A percentile compares a stretch with the other conserved stretches of the same genome.
Conservation (phyloP, 1,140 invertebrate species). For the Drosophila sechellia region DNA sequence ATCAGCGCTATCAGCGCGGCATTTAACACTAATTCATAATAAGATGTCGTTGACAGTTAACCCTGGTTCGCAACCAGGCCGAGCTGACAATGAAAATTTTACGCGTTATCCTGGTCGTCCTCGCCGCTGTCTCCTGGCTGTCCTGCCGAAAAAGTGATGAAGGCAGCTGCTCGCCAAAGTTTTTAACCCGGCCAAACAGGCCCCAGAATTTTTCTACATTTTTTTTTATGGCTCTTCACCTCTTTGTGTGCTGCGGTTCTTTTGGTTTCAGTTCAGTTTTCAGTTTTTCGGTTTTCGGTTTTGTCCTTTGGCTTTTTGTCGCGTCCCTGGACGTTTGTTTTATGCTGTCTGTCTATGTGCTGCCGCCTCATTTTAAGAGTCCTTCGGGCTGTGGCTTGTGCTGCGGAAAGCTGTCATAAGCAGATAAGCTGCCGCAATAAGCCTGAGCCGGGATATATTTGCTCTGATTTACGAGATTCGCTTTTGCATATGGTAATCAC, state of each 20-base stretch:
- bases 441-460: constrained; percentile 82
- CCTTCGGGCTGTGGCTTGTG: constrained; percentile 21
- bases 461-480: constrained; percentile 83
- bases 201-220: constrained; percentile 35
- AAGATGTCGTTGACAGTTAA: constrained; percentile 83
- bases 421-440: constrained; percentile 84
- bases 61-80: constrained; percentile 57
- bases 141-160: constrained; percentile 62
- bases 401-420: constrained; percentile 84
- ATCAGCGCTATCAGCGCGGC: constrained; percentile 75
- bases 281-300: constrained; percentile 43
- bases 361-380: constrained; percentile 59
- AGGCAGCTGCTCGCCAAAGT: constrained; percentile 53
- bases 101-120: constrained; percentile 50
- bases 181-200: constrained; percentile 22
- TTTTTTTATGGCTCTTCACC: constrained; percentile 52
- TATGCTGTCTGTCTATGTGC: constrained; percentile 75
- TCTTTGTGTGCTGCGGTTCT: constrained; percentile 61
- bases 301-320: constrained; percentile 72
- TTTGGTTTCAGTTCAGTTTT: constrained; percentile 30
- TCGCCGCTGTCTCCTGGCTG: constrained; percentile 25
- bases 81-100: constrained; percentile 74
- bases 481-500: constrained; percentile 84
- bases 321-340: constrained; percentile 75
- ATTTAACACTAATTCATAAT: constrained; percentile 84